Evolutionary conservation across 2,888 invertebrate species (phyloP).

Genomic region (Lasioglossum malachurum): DNA sequence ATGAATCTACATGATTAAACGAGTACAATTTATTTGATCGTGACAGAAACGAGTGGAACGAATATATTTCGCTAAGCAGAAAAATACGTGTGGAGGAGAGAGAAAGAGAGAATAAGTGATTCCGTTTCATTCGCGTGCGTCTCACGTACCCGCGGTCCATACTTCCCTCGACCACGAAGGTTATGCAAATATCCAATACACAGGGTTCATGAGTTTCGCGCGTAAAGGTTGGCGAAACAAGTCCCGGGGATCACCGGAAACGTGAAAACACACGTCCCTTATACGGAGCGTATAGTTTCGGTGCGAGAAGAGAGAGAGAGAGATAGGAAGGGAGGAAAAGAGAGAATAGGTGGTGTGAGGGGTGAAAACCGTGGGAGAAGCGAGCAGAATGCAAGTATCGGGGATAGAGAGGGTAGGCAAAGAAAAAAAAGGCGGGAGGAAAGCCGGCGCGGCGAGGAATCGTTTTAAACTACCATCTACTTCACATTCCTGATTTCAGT

Average conservation of each 20-base stretch:
- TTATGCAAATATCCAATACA: constrained; percentile 61
- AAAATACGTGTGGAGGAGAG: background rate
- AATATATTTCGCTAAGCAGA: constrained; percentile 24
- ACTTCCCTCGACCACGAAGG: constrained; percentile 60
- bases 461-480: constrained; percentile 78
- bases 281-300: constrained; percentile 21
- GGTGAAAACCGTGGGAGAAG: constrained; percentile 1
- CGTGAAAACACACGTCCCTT: constrained; percentile 37
- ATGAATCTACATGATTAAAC: background rate
- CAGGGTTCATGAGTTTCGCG: constrained; percentile 38
- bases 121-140: constrained; percentile 45
- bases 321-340: background rate
- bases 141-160: constrained; percentile 47
- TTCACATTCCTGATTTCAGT: constrained; percentile 80
- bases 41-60: background rate
- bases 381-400: constrained; percentile 51
- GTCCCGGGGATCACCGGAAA: constrained; percentile 30
- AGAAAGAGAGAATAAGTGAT: constrained; percentile 23
- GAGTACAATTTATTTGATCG: background rate
- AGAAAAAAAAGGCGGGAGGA: constrained; percentile 21
- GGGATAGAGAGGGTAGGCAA: constrained; percentile 13
- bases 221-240: constrained; percentile 44
- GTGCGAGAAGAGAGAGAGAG: background rate
- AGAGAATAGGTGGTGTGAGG: background rate
- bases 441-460: constrained; percentile 57